A percentile compares a stretch with the other conserved stretches of the same genome.
Evolutionary conservation across 2,888 invertebrate genomes (phyloP).

Genomic region (Pseudanteris insignis): DNA sequence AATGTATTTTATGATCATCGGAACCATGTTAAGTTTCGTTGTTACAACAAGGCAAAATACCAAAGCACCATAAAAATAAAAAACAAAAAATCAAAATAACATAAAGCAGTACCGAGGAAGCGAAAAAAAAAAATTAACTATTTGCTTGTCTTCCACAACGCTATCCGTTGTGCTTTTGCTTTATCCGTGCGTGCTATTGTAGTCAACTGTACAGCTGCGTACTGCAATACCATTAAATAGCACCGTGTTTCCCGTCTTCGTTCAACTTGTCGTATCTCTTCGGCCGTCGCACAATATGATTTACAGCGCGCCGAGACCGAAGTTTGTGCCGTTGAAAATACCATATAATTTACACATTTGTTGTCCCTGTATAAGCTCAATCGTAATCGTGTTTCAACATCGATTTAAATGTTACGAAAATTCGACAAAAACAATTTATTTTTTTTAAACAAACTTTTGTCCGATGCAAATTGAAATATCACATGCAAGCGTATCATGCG

Average conservation of each 20-base stretch:
- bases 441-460: too few relatives aligned
- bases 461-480: too few relatives aligned
- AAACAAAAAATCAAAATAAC: too few relatives aligned
- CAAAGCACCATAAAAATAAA: too few relatives aligned
- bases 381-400: neutral
- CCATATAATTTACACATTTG: constrained; percentile 1
- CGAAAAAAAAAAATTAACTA: too few relatives aligned
- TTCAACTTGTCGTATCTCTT: constrained; percentile 11
- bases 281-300: constrained; percentile 6
- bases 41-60: too few relatives aligned
- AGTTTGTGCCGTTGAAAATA: constrained; percentile 2
- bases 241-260: constrained; percentile 17
- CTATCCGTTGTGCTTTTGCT: constrained; percentile 4
- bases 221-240: constrained; percentile 11
- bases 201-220: constrained; percentile 6
- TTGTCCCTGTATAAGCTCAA: neutral
- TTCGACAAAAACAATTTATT: too few relatives aligned
- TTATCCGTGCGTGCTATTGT: constrained; percentile 17
- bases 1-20: too few relatives aligned
- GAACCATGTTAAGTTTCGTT: too few relatives aligned
- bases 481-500: too few relatives aligned
- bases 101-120: too few relatives aligned
- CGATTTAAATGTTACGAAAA: too few relatives aligned
- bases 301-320: neutral
- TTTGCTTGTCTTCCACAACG: constrained; percentile 25